A percentile compares a stretch with the other conserved stretches of the same genome.
Conservation (phyloP, 92 coral and sea anemone genomes). For the Micromussa lordhowensis region DNA sequence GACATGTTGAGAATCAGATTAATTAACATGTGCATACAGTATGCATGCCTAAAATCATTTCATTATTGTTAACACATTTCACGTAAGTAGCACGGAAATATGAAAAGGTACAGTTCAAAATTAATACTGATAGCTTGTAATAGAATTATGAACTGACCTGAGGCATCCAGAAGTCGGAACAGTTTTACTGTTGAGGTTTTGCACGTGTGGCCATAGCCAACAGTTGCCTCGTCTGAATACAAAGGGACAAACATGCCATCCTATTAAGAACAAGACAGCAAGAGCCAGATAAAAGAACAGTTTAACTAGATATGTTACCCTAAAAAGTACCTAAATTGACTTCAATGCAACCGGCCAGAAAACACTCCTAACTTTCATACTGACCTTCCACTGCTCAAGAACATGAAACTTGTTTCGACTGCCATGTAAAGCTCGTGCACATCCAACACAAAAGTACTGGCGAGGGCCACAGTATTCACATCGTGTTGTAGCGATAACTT, state of each 20-base stretch:
- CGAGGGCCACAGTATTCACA: constrained; percentile 68
- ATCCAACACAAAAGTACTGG: constrained; percentile 62
- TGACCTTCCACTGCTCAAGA: constrained; percentile 69
- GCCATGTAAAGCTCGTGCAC: constrained; percentile 44
- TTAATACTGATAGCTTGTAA: not conserved
- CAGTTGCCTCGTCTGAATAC: constrained; percentile 37
- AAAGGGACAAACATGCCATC: constrained; percentile 46
- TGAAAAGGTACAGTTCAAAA: constrained; percentile 2
- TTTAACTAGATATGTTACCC: constrained; percentile 3
- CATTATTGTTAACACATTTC: not conserved
- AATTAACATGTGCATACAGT: no score
- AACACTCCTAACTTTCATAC: constrained; percentile 2
- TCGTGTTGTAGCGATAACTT: constrained; percentile 36
- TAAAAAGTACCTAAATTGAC: not conserved
- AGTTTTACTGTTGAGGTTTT: constrained; percentile 28
- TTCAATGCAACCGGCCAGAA: not conserved
- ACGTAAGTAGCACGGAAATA: not conserved
- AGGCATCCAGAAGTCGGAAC: constrained; percentile 59
- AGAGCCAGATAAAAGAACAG: not conserved
- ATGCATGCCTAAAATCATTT: not conserved
- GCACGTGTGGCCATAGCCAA: constrained; percentile 55
- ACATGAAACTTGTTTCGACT: constrained; percentile 67
- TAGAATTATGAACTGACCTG: constrained; percentile 41
- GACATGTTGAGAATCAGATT: not conserved
- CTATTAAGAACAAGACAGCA: constrained; percentile 15